A percentile compares a stretch with the other conserved stretches of the same genome.
Evolutionary conservation across 1,140 invertebrate genomes (phyloP).

Genomic region (Agraylea sexmaculata): DNA sequence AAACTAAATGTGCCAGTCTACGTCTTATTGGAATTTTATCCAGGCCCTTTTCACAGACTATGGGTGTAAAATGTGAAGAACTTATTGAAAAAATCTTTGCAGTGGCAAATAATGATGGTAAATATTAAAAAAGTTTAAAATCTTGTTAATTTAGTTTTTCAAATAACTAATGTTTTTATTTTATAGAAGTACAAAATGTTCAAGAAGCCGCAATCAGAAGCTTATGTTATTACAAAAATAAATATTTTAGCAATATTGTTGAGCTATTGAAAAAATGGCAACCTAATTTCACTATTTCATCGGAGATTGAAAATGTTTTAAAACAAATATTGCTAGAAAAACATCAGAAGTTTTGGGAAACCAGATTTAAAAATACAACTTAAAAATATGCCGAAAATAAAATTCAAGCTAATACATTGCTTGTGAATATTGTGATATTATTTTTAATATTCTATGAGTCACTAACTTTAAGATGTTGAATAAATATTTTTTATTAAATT

Average conservation of each 20-base stretch:
- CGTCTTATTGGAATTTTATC: conserved; percentile 31
- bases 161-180: conserved; percentile 15
- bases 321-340: conserved; percentile 27
- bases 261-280: conserved; percentile 26
- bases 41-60: conserved; percentile 30
- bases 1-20: conserved; percentile 27
- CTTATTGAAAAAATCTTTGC: no score
- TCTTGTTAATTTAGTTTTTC: conserved; percentile 1
- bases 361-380: not conserved
- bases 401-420: no score
- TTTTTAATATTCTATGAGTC: no score
- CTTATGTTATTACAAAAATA: conserved; percentile 30
- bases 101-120: conserved; percentile 32
- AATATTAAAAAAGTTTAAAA: conserved; percentile 28
- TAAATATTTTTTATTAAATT: not conserved
- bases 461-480: no score
- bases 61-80: no score
- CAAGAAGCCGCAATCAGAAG: conserved; percentile 32
- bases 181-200: conserved; percentile 28
- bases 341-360: conserved; percentile 4
- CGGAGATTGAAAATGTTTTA: conserved; percentile 25
- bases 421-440: no score
- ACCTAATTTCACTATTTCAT: conserved; percentile 23
- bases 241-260: conserved; percentile 25
- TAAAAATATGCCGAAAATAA: conserved; percentile 1